A percentile compares a stretch with the other conserved stretches of the same genome.
Conservation (phyloP, 2,113 vertebrate genomes). For the Psophia crepitans region DNA sequence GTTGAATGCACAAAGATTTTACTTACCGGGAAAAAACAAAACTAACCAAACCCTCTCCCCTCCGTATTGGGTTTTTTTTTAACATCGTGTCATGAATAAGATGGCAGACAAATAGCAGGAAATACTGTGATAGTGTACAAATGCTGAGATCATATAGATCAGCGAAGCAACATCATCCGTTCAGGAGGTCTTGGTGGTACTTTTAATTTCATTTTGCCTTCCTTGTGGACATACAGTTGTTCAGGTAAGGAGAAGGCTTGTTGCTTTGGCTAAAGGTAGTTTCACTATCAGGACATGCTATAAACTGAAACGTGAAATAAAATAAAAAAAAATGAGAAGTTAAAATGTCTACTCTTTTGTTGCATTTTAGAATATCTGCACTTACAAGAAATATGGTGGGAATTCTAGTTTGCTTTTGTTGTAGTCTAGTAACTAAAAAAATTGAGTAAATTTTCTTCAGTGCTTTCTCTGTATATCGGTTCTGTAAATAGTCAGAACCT, state of each 20-base stretch:
- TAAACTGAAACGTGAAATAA: too few species aligned
- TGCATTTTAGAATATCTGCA: not conserved
- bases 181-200: not conserved
- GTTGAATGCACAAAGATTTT: conserved; percentile 9
- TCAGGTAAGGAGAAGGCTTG: not conserved
- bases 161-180: conserved; percentile 15
- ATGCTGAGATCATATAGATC: not conserved
- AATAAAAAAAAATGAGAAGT: not conserved
- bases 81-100: not conserved
- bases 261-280: not conserved
- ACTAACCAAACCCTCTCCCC: not conserved
- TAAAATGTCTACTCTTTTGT: not conserved
- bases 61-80: not conserved
- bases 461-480: not conserved
- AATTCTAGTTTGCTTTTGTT: not conserved
- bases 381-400: not conserved
- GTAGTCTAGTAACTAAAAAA: not conserved
- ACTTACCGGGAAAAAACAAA: not conserved
- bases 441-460: not conserved
- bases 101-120: not conserved
- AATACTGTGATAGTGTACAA: not conserved
- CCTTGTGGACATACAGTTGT: not conserved
- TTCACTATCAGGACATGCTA: not conserved
- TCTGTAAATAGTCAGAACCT: not conserved
- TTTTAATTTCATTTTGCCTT: conserved; percentile 8